Percentiles rank a stretch among this genome's conserved stretches.
These are phyloP conservation scores for Spizella passerina DNA, from an alignment of 2,797 vertebrate genomes.

Conservation along the genomic window DNA sequence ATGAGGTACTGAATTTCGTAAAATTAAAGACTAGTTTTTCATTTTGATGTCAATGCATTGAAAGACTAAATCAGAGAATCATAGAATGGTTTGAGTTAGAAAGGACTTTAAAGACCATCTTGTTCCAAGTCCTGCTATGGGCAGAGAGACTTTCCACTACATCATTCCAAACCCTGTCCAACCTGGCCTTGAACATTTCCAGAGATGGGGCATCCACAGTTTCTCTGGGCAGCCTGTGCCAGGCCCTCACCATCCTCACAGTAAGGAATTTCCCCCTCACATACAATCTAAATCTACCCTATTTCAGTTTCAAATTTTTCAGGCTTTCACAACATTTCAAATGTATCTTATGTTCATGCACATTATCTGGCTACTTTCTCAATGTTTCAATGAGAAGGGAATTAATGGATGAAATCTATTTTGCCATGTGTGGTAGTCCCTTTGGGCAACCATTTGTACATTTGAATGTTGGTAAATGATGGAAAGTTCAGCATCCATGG, in stretches of 20 bases:
- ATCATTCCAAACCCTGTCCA: not conserved
- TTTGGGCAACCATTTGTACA: not conserved
- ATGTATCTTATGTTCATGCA: not conserved
- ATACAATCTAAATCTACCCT: not conserved
- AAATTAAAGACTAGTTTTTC: not conserved
- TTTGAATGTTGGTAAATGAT: constrained; percentile 36
- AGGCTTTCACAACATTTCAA: not conserved
- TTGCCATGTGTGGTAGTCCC: not conserved
- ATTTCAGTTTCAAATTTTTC: not conserved
- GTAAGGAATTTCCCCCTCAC: not conserved
- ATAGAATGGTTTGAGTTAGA: not conserved
- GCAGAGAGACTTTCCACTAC: not conserved
- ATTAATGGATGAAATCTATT: not conserved
- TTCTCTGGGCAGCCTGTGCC: not conserved
- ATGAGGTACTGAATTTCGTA: not conserved
- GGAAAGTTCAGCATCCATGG: not conserved
- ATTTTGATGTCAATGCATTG: not conserved
- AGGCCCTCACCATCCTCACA: not conserved
- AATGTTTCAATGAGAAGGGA: not conserved
- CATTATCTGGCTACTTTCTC: not conserved
- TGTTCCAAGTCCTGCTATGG: not conserved
- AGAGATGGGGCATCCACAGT: not conserved
- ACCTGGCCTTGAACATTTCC: not conserved
- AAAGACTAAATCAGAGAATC: not conserved
- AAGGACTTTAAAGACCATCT: not conserved